phyloP scores from a whole-genome alignment of 2,888 invertebrate species.

The Atrina japonica region DNA sequence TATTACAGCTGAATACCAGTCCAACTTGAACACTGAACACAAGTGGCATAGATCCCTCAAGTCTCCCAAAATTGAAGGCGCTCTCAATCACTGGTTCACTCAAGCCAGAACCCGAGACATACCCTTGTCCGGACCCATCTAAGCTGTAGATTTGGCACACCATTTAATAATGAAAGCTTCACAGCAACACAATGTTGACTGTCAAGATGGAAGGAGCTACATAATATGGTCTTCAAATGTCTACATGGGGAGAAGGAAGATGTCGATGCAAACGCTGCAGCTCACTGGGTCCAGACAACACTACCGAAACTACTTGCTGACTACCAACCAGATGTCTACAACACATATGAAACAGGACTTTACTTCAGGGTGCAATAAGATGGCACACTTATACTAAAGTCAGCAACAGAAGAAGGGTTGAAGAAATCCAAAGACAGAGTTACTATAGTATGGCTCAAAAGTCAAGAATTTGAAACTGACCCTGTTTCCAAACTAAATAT shows the following conservation, averaged over 20 bases:
- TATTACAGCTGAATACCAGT: constrained; percentile 25
- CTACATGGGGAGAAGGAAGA: constrained; percentile 40
- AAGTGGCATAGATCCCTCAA: constrained; percentile 40
- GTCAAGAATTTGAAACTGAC: no score
- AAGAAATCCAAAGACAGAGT: constrained; percentile 41
- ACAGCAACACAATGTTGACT: constrained; percentile 28
- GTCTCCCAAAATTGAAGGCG: constrained; percentile 26
- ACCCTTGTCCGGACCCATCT: constrained; percentile 19
- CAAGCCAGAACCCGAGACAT: constrained; percentile 23
- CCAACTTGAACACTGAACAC: constrained; percentile 36
- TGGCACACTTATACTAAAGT: constrained; percentile 20
- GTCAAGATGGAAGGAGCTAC: constrained; percentile 35
- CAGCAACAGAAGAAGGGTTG: constrained; percentile 3
- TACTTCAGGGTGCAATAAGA: constrained; percentile 35
- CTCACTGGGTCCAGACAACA: constrained; percentile 12
- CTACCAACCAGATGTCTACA: constrained; percentile 35
- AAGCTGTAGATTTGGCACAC: constrained; percentile 6
- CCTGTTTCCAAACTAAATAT: no score
- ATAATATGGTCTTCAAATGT: constrained; percentile 15
- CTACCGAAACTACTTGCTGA: constrained; percentile 19
- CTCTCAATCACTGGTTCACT: constrained; percentile 32
- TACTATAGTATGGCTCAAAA: no score
- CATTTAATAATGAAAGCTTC: constrained; percentile 8
- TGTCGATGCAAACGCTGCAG: constrained; percentile 27
- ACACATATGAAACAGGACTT: constrained; percentile 42